These are phyloP conservation scores for Meloidogyne floridensis DNA, from an alignment of 1,140 invertebrate genomes.

Conservation along the genomic window DNA sequence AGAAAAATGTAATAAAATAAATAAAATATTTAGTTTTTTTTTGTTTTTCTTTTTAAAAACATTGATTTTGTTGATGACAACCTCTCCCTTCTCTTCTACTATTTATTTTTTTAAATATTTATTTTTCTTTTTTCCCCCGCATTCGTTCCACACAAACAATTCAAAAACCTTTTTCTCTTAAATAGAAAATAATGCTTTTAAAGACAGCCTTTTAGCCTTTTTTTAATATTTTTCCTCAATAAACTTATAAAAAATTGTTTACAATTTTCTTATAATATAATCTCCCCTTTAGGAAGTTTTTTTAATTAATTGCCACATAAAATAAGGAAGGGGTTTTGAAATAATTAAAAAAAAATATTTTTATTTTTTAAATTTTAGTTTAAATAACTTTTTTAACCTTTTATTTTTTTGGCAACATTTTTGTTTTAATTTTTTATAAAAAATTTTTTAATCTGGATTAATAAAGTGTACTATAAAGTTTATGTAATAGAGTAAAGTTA, in stretches of 20 bases:
- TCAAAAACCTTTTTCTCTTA: neutral
- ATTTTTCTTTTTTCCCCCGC: neutral
- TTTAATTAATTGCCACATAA: too few relatives aligned
- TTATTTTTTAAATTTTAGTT: neutral
- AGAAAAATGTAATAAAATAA: neutral
- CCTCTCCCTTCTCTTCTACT: neutral
- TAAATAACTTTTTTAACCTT: neutral
- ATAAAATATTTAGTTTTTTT: neutral
- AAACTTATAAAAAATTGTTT: neutral
- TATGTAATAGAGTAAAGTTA: too few relatives aligned
- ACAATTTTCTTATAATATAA: neutral
- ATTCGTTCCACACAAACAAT: slow-evolving; percentile 9
- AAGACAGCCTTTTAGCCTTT: neutral
- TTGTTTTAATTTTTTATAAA: too few relatives aligned
- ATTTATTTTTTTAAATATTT: neutral
- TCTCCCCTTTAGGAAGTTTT: too few relatives aligned
- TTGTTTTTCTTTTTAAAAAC: neutral
- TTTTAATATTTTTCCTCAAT: neutral
- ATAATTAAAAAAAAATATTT: neutral
- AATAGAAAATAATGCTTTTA: neutral
- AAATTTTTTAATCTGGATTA: too few relatives aligned
- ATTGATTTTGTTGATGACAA: neutral
- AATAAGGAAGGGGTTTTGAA: too few relatives aligned
- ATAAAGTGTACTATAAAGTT: too few relatives aligned
- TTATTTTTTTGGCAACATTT: too few relatives aligned